Conservation (phyloP, 2,888 invertebrate genomes). For the Melieria crassipennis region DNA sequence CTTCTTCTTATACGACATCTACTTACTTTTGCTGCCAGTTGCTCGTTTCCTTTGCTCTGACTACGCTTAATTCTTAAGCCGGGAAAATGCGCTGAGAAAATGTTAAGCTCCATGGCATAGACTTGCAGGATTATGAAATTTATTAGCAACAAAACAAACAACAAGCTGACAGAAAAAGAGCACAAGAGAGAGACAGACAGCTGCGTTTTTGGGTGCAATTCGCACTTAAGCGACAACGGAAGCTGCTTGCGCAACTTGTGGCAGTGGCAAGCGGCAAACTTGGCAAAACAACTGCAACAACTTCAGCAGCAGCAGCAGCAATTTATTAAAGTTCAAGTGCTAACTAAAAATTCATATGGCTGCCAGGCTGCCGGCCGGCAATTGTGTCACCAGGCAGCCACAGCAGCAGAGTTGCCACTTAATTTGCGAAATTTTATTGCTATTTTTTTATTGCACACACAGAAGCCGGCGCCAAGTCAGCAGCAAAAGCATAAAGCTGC, state of each 20-base stretch:
- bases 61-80: too few species aligned
- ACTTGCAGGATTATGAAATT: constrained; percentile 13
- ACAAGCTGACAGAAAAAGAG: neutral
- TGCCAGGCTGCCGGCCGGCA: too few species aligned
- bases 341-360: constrained; percentile 14
- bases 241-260: constrained; percentile 24
- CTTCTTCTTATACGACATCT: too few species aligned
- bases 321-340: constrained; percentile 18
- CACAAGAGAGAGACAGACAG: neutral
- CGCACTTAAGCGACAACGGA: neutral
- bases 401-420: too few species aligned
- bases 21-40: too few species aligned
- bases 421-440: too few species aligned
- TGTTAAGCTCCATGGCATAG: too few species aligned
- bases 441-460: too few species aligned
- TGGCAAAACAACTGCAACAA: constrained; percentile 22
- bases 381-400: too few species aligned
- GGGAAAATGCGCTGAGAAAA: too few species aligned
- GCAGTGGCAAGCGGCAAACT: constrained; percentile 22
- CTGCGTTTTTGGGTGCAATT: neutral
- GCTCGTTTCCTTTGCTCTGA: too few species aligned
- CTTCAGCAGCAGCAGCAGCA: neutral
- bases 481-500: neutral
- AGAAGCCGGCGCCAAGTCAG: too few species aligned
- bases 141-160: neutral